These are phyloP conservation scores for Apteryx owenii DNA, from an alignment of 2,113 vertebrate species.

Conservation along the genomic window DNA sequence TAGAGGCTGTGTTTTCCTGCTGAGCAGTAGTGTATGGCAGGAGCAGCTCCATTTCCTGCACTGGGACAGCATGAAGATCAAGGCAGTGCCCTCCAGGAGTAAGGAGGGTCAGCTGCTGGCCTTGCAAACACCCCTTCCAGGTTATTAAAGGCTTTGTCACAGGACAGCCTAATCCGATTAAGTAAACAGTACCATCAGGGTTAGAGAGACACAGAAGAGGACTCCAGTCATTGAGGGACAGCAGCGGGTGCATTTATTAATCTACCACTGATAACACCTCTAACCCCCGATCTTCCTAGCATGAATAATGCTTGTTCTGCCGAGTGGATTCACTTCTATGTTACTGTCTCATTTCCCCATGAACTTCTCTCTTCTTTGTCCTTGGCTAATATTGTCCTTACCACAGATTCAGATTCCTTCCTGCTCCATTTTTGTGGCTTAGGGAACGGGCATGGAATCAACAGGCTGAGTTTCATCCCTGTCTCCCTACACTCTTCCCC, in stretches of 20 bases:
- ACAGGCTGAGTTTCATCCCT: background rate
- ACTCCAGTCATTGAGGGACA: background rate
- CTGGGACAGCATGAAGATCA: background rate
- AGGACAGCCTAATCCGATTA: background rate
- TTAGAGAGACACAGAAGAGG: background rate
- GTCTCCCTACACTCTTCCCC: background rate
- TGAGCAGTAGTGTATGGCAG: conserved; percentile 38
- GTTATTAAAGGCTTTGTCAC: background rate
- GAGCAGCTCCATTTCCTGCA: background rate
- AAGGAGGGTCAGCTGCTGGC: background rate
- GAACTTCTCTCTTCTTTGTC: background rate
- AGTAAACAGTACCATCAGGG: background rate
- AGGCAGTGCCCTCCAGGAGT: background rate
- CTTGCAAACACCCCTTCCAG: background rate
- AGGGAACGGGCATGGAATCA: background rate
- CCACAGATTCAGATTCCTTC: background rate
- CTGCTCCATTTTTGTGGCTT: background rate
- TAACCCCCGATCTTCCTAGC: background rate
- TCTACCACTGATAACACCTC: background rate
- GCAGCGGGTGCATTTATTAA: background rate
- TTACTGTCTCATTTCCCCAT: background rate
- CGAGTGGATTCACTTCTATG: background rate
- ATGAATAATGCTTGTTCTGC: background rate
- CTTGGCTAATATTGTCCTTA: background rate
- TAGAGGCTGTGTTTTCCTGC: conserved; percentile 39